Conservation (phyloP, 2,888 invertebrate genomes). For the Drosophila anceps region DNA sequence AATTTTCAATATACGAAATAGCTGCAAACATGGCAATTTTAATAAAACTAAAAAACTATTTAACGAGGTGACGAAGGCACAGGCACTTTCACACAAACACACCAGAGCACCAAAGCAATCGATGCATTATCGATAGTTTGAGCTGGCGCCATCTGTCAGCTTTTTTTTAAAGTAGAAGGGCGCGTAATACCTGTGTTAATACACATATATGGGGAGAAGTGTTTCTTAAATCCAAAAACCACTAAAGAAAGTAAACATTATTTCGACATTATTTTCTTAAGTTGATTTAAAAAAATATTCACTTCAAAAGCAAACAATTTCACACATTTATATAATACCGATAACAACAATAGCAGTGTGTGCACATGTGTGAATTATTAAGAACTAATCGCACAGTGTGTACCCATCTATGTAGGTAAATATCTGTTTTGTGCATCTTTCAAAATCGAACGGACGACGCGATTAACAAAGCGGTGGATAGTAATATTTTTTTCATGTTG, state of each 20-base stretch:
- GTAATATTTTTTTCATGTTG: conserved; percentile 20
- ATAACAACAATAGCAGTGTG: conserved; percentile 23
- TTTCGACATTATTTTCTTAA: not conserved
- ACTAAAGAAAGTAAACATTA: not conserved
- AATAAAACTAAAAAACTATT: conserved; percentile 15
- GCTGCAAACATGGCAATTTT: conserved; percentile 44
- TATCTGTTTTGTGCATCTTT: conserved; percentile 49
- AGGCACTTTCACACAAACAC: conserved; percentile 26
- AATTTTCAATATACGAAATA: conserved; percentile 14
- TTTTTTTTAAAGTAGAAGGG: not conserved
- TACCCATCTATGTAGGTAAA: conserved; percentile 14
- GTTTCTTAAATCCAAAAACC: not conserved
- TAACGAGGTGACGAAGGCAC: conserved; percentile 56
- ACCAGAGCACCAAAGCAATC: conserved; percentile 18
- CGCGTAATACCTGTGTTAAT: not conserved
- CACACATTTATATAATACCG: conserved; percentile 4
- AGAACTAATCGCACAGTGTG: conserved; percentile 28
- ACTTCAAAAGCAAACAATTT: not conserved
- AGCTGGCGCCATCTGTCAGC: conserved; percentile 34
- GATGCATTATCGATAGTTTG: conserved; percentile 35
- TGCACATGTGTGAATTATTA: conserved; percentile 2
- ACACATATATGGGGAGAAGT: not conserved
- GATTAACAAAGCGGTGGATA: conserved; percentile 31
- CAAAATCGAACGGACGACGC: conserved; percentile 60
- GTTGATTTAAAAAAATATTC: not conserved